Evolutionary conservation across 2,113 vertebrate species (phyloP).

Genomic region (Cyprinodon variegatus): DNA sequence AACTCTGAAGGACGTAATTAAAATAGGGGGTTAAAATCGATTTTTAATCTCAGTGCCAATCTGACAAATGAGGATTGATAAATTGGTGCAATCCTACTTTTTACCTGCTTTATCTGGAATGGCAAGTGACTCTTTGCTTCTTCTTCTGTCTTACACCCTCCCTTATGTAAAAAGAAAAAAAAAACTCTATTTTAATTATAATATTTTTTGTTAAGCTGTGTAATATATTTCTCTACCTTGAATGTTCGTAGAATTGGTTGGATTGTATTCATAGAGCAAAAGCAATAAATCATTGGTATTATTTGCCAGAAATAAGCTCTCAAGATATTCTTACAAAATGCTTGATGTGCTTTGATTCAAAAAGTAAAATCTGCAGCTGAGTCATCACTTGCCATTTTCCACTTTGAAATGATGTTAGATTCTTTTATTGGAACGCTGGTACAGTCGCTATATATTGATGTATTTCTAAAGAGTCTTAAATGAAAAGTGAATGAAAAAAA

Average conservation of each 20-base stretch:
- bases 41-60: too few species aligned
- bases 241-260: neutral
- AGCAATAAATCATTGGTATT: conserved; percentile 4
- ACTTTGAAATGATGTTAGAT: conserved; percentile 39
- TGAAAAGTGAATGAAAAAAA: conserved; percentile 49
- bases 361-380: conserved; percentile 40
- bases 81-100: too few species aligned
- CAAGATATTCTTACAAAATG: conserved; percentile 11
- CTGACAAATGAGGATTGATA: too few species aligned
- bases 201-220: neutral
- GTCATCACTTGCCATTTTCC: conserved; percentile 34
- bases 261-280: neutral
- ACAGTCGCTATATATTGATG: conserved; percentile 35
- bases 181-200: neutral
- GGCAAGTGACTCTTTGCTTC: too few species aligned
- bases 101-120: too few species aligned
- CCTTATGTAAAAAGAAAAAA: too few species aligned
- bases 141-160: too few species aligned
- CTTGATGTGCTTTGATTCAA: neutral
- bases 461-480: conserved; percentile 62
- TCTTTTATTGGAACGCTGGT: conserved; percentile 26
- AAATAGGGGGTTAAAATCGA: too few species aligned
- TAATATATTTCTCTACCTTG: too few species aligned
- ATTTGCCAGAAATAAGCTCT: conserved; percentile 3
- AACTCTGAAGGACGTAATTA: too few species aligned